Evolutionary conservation across 2,888 invertebrate species (phyloP).

Genomic region (Drosophila fungiperda): DNA sequence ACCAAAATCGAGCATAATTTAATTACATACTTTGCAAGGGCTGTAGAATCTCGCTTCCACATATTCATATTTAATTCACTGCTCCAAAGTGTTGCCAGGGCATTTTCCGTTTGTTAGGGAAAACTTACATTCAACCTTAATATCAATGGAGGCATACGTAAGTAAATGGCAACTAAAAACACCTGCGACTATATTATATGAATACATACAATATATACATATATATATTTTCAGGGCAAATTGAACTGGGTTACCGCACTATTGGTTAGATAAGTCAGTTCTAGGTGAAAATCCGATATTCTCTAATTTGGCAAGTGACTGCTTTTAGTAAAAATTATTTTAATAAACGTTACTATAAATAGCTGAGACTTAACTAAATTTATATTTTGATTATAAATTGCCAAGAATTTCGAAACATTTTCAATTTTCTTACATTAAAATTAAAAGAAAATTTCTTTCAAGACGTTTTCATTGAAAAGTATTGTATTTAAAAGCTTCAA

Average conservation of each 20-base stretch:
- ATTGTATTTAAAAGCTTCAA: background rate
- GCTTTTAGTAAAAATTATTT: background rate
- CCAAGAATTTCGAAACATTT: background rate
- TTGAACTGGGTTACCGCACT: background rate
- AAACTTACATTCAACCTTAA: background rate
- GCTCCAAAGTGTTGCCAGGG: slow-evolving; percentile 41
- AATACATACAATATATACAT: background rate
- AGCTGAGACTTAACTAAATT: background rate
- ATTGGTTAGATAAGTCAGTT: slow-evolving; percentile 11
- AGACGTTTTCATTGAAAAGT: background rate
- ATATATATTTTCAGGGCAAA: background rate
- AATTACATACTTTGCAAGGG: slow-evolving; percentile 35
- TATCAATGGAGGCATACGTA: slow-evolving; percentile 11
- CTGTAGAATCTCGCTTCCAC: slow-evolving; percentile 18
- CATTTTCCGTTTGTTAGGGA: slow-evolving; percentile 9
- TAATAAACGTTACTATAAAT: background rate
- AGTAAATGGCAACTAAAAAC: slow-evolving; percentile 27
- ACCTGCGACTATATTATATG: slow-evolving; percentile 17
- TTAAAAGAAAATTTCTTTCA: background rate
- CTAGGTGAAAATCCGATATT: background rate
- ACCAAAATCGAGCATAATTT: slow-evolving; percentile 41
- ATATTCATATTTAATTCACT: slow-evolving; percentile 1
- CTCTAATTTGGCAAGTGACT: background rate
- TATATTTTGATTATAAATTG: background rate
- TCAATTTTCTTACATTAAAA: background rate